Evolutionary conservation across 2,797 vertebrate species (phyloP).

Genomic region (Enteromius mattozi): DNA sequence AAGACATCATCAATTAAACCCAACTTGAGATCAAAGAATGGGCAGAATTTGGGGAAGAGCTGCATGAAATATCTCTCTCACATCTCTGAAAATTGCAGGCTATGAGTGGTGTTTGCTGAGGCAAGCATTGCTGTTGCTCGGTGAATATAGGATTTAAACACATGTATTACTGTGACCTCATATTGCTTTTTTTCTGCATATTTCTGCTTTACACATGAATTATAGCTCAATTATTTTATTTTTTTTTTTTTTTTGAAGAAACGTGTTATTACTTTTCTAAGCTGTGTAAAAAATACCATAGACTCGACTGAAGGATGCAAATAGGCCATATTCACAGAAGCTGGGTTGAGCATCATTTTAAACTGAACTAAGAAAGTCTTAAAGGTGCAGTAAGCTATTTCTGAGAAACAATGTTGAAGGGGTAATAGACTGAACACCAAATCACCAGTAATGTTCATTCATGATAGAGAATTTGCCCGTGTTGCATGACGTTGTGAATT

Average conservation of each 20-base stretch:
- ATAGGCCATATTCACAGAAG: background rate
- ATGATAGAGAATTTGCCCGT: no score
- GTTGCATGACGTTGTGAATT: no score
- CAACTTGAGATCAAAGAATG: constrained; percentile 53
- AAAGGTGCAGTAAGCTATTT: background rate
- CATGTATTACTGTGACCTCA: background rate
- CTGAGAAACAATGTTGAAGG: background rate
- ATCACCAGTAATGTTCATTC: no score
- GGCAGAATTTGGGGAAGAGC: constrained; percentile 33
- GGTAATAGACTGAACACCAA: no score
- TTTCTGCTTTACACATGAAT: background rate
- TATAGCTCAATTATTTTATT: no score
- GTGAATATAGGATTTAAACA: background rate
- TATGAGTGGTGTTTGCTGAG: constrained; percentile 4
- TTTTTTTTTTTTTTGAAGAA: background rate
- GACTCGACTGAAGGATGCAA: background rate
- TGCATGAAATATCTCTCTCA: constrained; percentile 35
- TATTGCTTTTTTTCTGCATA: background rate
- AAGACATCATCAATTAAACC: constrained; percentile 47
- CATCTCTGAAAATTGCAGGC: constrained; percentile 4
- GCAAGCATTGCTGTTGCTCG: background rate
- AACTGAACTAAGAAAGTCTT: background rate
- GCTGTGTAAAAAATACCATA: background rate
- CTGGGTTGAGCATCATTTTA: background rate
- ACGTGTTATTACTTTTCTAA: background rate